Evolutionary conservation across 1,140 invertebrate genomes (phyloP), one percentile per base, ranked within the genome.

Genomic region (Drosophila lowei): DNA sequence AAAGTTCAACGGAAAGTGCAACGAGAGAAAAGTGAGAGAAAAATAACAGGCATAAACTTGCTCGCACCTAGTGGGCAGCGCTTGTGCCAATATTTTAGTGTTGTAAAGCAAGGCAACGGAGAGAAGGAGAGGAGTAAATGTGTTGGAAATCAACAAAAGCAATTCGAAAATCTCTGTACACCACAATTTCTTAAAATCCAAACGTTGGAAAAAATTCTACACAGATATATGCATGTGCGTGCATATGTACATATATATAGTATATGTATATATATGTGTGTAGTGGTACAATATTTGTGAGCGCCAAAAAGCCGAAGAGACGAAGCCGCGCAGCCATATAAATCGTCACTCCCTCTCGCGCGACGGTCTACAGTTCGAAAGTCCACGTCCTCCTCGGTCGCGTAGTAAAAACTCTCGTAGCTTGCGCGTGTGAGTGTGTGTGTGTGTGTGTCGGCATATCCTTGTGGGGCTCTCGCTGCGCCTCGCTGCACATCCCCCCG

Each of bases 221-320:
- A 74, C 59, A 68, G 56, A 72, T 66, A 65, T 75, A 65, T 68
- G 56, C 70, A 30, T 30, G 64, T 71, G 56, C 71, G 54, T 70
- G 48, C 60, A 71, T 72, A 65, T 66, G 38, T 62, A 48, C 60
- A 60, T 60, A 42, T 53, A 25, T 72, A 58, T 63, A 68, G 23
- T 42, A 58, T 63, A 13, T 64, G 61, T 61, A 41, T 65, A 41
- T 41, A 34, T 42, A 38, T 72, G 46, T 72, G 48, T 68, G 63
- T 79, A 50, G 48, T 67, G 62, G 58, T 73, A 66, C 50, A 59
- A 77, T 76, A 77, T 70, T 85, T 60, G 73, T 81, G 77, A 85
- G 81, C 81, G 77, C 83, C 77, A 85, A 81, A 81, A 85, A 85
- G 73, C 73, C 81, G 78, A 81, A 85, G 77, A 81, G 77, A 75